Base-by-base conservation (phyloP, 2,797 vertebrate genomes). In the Margarornis squamiger region DNA sequence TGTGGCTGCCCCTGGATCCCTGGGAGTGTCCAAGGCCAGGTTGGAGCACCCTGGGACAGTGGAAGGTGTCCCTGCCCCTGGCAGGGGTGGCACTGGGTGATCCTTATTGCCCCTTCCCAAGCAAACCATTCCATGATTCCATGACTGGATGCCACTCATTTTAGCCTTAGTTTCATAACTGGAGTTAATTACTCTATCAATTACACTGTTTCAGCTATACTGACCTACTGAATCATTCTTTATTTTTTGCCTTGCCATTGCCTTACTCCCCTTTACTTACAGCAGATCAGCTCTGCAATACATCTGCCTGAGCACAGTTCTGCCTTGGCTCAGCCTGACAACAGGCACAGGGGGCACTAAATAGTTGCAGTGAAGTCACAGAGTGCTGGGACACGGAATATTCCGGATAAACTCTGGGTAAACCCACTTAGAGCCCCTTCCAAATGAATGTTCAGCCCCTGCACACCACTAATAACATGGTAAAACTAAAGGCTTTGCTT, bases 11-110 rank as follows among this genome's bases (percentile, higher is more conserved):
- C 54, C 54, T 39, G 38, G 38, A 55, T 55, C 54, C 54, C 54
- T 57, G 54, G 54, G 7, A 57, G n/a, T 57, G 55, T 34, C 55
- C 55, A 57, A 57, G 55, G 55, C 32, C 1, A 9, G 54, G 39
- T 27, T 41, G 77, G 77, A 70, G 32, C 27, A 36, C 1, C 27
- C 13, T 45, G 63, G 57, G 24, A 5, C 1, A 3, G 20, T 9
- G 49, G 49, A 0, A 70, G 13, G 6, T 61, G 48, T 55, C 34
- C 21, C 16, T 66, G 51, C 15, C 51, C 11, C 2, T 17, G 51
- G n/a, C 39, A 24, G 20, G 38, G 23, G 4, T 0, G 54, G 43
- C 2, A 49, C 10, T 1, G 16, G 43, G 58, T 39, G 15, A 38
- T 14, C 55, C n/a, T 22, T 11, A 29, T 16, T 8, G 6, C 65